phyloP scores from a whole-genome alignment of 2,113 vertebrate species.

The Lethenteron reissneri region DNA sequence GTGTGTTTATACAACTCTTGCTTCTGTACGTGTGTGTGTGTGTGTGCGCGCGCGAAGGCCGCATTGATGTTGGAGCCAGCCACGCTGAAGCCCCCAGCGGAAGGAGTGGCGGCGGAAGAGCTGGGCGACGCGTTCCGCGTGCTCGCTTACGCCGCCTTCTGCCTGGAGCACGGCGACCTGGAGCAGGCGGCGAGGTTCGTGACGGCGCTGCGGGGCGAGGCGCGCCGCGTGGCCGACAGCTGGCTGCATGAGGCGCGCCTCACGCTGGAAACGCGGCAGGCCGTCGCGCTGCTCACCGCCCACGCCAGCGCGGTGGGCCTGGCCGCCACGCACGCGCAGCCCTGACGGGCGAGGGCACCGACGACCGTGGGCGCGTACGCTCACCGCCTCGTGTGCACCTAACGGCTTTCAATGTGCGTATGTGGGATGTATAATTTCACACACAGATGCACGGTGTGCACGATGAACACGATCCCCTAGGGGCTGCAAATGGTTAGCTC shows the following conservation, averaged over 20 bases:
- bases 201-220: conserved; percentile 69
- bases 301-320: conserved; percentile 71
- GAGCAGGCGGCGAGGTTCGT: conserved; percentile 81
- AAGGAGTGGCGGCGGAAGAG: conserved; percentile 27
- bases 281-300: conserved; percentile 52
- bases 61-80: conserved; percentile 44
- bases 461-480: too few species aligned
- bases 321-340: conserved; percentile 47
- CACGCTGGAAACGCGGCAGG: conserved; percentile 74
- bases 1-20: too few species aligned
- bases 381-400: too few species aligned
- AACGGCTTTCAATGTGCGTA: too few species aligned
- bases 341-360: not conserved
- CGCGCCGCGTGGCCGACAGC: conserved; percentile 57
- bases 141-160: conserved; percentile 62
- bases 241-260: conserved; percentile 67
- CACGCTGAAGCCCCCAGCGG: conserved; percentile 39
- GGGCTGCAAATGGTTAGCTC: too few species aligned
- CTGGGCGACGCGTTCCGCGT: conserved; percentile 66
- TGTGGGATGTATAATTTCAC: too few species aligned
- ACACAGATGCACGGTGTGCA: too few species aligned
- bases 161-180: conserved; percentile 70
- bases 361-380: too few species aligned
- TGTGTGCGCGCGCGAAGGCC: conserved; percentile 17
- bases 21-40: too few species aligned